These are phyloP conservation scores for Hirtodrosophila cameraria DNA, from an alignment of 2,888 invertebrate species.

Conservation along the genomic window DNA sequence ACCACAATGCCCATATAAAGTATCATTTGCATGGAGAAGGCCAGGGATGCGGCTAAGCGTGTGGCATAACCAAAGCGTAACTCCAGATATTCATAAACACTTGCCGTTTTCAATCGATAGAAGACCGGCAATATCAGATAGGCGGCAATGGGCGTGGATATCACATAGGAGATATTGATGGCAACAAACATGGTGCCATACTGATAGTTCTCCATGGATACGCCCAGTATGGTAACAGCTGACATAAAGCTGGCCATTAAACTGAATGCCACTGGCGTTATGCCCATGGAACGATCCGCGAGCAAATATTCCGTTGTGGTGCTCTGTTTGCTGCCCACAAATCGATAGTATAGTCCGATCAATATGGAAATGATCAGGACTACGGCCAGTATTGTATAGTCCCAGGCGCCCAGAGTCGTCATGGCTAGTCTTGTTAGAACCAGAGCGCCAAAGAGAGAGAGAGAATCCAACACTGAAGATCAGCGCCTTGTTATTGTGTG, in stretches of 20 bases:
- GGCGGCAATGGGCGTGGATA: conserved; percentile 91
- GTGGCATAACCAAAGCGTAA: conserved; percentile 91
- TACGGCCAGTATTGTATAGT: conserved; percentile 90
- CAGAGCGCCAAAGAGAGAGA: not conserved
- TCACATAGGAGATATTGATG: conserved; percentile 90
- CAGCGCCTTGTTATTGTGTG: not conserved
- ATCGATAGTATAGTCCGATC: conserved; percentile 93
- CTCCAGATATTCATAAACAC: conserved; percentile 97
- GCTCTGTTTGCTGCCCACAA: conserved; percentile 93
- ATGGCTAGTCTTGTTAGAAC: not conserved
- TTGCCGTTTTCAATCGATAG: conserved; percentile 92
- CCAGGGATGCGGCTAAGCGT: conserved; percentile 91
- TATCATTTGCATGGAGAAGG: conserved; percentile 95
- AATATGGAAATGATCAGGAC: conserved; percentile 89
- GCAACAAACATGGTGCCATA: conserved; percentile 92
- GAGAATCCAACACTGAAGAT: not conserved
- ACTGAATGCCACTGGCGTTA: conserved; percentile 93
- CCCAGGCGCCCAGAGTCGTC: conserved; percentile 87
- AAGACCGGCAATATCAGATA: conserved; percentile 93
- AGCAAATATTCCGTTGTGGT: conserved; percentile 94
- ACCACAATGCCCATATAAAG: conserved; percentile 95
- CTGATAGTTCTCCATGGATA: conserved; percentile 93
- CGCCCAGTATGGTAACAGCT: conserved; percentile 94
- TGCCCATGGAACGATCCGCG: conserved; percentile 92
- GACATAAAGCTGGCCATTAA: conserved; percentile 98